A percentile compares a stretch with the other conserved stretches of the same genome.
These are phyloP conservation scores for Helleia helle DNA, from an alignment of 2,888 invertebrate species.

Conservation along the genomic window DNA sequence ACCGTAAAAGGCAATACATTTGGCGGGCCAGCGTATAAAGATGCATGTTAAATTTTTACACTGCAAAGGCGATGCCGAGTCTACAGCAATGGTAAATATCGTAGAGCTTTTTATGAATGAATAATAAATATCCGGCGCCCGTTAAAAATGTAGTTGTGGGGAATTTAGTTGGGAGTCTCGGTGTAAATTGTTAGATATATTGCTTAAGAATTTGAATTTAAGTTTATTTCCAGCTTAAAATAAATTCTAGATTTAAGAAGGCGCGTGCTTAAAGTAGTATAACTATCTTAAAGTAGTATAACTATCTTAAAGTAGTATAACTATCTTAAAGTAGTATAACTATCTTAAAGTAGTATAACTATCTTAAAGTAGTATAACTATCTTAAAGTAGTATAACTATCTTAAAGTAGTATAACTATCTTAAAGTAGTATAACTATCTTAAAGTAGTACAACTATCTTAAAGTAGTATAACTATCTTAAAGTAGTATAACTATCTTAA, in stretches of 20 bases:
- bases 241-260: background rate
- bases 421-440: background rate
- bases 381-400: background rate
- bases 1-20: background rate
- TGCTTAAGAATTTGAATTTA: conserved; percentile 7
- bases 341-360: background rate
- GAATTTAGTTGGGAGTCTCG: conserved; percentile 26
- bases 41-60: conserved; percentile 56
- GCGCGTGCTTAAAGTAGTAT: background rate
- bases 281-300: too few species aligned
- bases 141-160: conserved; percentile 37
- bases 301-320: background rate
- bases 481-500: background rate
- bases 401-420: background rate
- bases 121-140: conserved; percentile 51
- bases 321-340: background rate
- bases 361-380: background rate
- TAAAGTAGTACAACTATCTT: background rate
- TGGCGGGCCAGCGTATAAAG: conserved; percentile 14
- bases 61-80: conserved; percentile 49
- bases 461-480: background rate
- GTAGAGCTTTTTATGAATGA: conserved; percentile 59
- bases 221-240: background rate
- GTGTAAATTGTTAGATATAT: conserved; percentile 14
- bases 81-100: conserved; percentile 65